These are phyloP conservation scores for Muscicapa comitata DNA, from an alignment of 2,797 vertebrate genomes.

Conservation along the genomic window DNA sequence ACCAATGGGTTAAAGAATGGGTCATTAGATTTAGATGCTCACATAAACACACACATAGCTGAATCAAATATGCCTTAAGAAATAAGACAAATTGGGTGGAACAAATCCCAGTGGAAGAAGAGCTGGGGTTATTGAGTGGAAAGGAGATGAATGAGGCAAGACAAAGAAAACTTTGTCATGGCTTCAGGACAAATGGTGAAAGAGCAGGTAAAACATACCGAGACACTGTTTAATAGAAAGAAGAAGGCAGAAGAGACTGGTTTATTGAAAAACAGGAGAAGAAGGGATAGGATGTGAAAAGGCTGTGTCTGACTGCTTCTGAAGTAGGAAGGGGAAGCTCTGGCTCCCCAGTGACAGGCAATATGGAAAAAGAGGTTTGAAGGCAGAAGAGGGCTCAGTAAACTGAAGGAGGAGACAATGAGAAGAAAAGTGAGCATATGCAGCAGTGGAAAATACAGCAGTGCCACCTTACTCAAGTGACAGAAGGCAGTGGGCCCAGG, in stretches of 20 bases:
- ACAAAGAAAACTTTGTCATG: constrained; percentile 23
- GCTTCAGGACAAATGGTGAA: constrained; percentile 27
- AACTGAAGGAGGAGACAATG: not conserved
- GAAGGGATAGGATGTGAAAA: not conserved
- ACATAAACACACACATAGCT: constrained; percentile 33
- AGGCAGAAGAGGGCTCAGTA: not conserved
- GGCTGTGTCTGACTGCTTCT: not conserved
- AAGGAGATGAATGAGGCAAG: constrained; percentile 46
- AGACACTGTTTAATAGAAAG: not conserved
- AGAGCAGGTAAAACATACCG: not conserved
- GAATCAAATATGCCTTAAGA: constrained; percentile 52
- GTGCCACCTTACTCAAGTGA: not conserved
- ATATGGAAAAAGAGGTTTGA: not conserved
- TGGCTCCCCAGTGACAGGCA: not conserved
- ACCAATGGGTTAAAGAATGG: constrained; percentile 26
- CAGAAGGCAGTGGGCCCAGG: not conserved
- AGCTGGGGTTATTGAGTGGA: constrained; percentile 25
- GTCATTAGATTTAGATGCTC: constrained; percentile 33
- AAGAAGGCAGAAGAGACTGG: not conserved
- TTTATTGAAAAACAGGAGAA: not conserved
- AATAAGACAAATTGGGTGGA: constrained; percentile 46
- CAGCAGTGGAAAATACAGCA: not conserved
- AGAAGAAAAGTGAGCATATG: not conserved
- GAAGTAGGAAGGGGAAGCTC: not conserved
- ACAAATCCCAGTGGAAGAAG: constrained; percentile 31